phyloP scores from a whole-genome alignment of 2,888 invertebrate genomes.

The Calliphora vomitoria region DNA sequence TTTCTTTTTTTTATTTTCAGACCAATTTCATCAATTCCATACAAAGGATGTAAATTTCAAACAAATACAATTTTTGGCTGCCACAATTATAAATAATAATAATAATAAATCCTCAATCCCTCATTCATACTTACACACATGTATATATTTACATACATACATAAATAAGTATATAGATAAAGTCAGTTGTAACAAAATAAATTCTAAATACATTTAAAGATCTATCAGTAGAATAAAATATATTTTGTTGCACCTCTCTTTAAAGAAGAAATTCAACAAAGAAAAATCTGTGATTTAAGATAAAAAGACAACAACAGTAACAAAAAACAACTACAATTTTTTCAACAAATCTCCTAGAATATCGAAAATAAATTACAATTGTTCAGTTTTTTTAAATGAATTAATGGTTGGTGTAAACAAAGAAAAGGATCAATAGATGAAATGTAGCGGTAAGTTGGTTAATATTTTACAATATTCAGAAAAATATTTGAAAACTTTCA shows the following conservation, averaged over 20 bases:
- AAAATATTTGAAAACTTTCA: neutral
- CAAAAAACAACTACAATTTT: neutral
- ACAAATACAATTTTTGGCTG: slow-evolving; percentile 18
- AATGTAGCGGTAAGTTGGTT: slow-evolving; percentile 84
- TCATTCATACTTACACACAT: slow-evolving; percentile 11
- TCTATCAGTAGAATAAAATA: slow-evolving; percentile 2
- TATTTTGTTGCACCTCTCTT: slow-evolving; percentile 11
- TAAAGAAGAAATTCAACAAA: slow-evolving; percentile 8
- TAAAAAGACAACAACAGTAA: slow-evolving; percentile 52
- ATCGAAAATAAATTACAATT: neutral
- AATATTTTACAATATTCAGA: neutral
- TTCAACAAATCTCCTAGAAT: neutral
- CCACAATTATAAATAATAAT: slow-evolving; percentile 18
- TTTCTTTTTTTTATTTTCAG: slow-evolving; percentile 51
- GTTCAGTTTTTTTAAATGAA: neutral
- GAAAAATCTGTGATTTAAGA: slow-evolving; percentile 67
- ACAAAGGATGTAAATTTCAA: slow-evolving; percentile 6
- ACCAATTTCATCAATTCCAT: slow-evolving; percentile 54
- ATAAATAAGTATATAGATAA: neutral
- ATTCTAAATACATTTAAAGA: neutral
- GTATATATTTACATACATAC: neutral
- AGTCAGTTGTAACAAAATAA: slow-evolving; percentile 8
- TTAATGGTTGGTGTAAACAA: slow-evolving; percentile 63
- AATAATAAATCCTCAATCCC: slow-evolving; percentile 2
- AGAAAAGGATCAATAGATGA: slow-evolving; percentile 82